Conservation (phyloP, 2,113 vertebrate species). For the Corythornis cristatus region DNA sequence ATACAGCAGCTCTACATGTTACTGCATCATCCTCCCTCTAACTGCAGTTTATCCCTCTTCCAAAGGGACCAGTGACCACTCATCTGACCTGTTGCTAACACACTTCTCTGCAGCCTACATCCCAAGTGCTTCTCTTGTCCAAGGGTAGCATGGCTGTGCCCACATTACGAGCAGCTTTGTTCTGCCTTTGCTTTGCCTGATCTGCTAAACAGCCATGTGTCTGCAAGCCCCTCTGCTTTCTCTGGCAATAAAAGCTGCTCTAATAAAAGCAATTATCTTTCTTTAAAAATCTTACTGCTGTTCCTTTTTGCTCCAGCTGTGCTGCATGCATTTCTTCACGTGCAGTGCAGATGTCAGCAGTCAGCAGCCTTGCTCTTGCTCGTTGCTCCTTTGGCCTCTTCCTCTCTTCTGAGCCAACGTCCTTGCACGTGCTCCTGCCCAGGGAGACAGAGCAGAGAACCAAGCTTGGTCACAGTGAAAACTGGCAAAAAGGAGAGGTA, state of each 20-base stretch:
- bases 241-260: not conserved
- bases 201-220: not conserved
- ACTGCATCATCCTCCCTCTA: not conserved
- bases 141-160: not conserved
- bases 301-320: not conserved
- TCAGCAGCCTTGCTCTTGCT: not conserved
- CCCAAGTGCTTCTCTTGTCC: not conserved
- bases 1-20: not conserved
- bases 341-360: not conserved
- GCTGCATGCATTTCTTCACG: not conserved
- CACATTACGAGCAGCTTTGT: not conserved
- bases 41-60: not conserved
- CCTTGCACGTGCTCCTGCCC: not conserved
- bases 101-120: not conserved
- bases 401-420: not conserved
- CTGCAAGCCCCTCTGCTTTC: slow-evolving; percentile 10
- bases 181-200: not conserved
- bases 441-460: not conserved
- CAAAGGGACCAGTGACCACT: not conserved
- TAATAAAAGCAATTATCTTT: not conserved
- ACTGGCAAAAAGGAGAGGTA: not conserved
- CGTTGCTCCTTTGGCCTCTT: not conserved
- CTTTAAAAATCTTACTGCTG: not conserved
- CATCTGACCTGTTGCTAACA: not conserved
- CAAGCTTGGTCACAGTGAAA: not conserved